Evolutionary conservation across 2,888 invertebrate genomes (phyloP).

Genomic region (Watsonalla cultraria): DNA sequence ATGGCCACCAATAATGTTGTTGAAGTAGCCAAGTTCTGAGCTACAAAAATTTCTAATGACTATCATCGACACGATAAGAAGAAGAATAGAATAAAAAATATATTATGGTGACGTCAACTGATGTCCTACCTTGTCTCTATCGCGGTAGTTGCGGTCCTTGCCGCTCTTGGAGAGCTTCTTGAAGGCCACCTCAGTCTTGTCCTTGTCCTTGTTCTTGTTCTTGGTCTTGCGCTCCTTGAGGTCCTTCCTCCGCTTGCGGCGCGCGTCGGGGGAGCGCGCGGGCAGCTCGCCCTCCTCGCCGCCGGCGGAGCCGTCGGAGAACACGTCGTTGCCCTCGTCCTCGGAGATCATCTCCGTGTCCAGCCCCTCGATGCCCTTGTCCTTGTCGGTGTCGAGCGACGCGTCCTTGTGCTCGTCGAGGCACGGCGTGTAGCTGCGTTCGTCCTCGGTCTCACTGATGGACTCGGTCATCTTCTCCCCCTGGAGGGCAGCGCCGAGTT

Average conservation of each 20-base stretch:
- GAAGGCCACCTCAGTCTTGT: constrained; percentile 80
- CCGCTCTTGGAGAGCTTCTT: constrained; percentile 89
- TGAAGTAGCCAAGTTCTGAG: no score
- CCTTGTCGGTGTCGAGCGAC: constrained; percentile 53
- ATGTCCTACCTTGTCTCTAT: constrained; percentile 68
- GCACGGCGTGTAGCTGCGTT: constrained; percentile 85
- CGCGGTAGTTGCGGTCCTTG: constrained; percentile 88
- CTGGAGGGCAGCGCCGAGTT: background rate
- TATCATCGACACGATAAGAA: no score
- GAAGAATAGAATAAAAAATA: no score
- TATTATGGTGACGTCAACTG: no score
- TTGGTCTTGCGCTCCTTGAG: constrained; percentile 42
- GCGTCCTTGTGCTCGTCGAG: constrained; percentile 81
- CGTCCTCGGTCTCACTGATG: constrained; percentile 81
- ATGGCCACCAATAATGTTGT: no score
- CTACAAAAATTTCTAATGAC: no score
- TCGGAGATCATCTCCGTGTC: constrained; percentile 88
- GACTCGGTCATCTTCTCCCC: constrained; percentile 79
- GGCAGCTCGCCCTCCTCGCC: constrained; percentile 80
- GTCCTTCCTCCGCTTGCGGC: constrained; percentile 43
- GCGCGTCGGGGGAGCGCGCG: constrained; percentile 18
- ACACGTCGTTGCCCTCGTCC: constrained; percentile 82
- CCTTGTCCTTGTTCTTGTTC: constrained; percentile 72
- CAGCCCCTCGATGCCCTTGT: constrained; percentile 77
- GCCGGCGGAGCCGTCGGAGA: constrained; percentile 74